These are phyloP conservation scores for Cataglyphis hispanica DNA, from an alignment of 1,140 invertebrate species.

Conservation along the genomic window DNA sequence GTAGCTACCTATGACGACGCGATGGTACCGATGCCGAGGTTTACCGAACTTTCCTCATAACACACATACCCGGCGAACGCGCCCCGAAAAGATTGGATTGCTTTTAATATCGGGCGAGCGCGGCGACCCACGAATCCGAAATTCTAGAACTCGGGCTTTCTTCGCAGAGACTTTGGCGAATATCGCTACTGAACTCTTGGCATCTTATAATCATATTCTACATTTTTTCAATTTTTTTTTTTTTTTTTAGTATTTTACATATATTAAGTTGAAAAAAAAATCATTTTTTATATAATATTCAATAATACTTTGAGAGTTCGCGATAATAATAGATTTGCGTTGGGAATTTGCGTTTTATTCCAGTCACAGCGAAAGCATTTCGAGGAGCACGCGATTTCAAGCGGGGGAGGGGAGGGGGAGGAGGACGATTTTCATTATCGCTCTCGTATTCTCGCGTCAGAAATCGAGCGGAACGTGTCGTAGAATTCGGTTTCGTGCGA, in stretches of 20 bases:
- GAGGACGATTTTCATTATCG: conserved; percentile 46
- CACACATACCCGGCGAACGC: conserved; percentile 6
- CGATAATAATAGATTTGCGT: conserved; percentile 37
- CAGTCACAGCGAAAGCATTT: not conserved
- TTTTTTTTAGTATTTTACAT: not conserved
- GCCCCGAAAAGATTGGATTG: conserved; percentile 42
- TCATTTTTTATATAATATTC: not conserved
- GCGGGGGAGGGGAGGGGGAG: not conserved
- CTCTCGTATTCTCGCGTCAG: conserved; percentile 39
- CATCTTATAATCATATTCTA: not conserved
- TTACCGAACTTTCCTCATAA: conserved; percentile 67
- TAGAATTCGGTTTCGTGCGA: conserved; percentile 81
- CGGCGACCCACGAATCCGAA: not conserved
- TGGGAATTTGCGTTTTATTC: too few relatives aligned
- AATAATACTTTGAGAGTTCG: not conserved
- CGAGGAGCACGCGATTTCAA: not conserved
- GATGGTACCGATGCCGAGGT: conserved; percentile 62
- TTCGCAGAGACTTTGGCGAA: too few relatives aligned
- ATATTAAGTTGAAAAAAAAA: not conserved
- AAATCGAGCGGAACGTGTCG: conserved; percentile 75
- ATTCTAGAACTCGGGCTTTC: not conserved
- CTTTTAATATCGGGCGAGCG: conserved; percentile 34
- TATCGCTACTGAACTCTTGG: not conserved
- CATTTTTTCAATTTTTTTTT: not conserved
- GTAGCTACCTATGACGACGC: conserved; percentile 61